Percentiles rank a stretch among this genome's conserved stretches.
Conservation (phyloP, 2,113 vertebrate species). For the Cryptotis parvus region DNA sequence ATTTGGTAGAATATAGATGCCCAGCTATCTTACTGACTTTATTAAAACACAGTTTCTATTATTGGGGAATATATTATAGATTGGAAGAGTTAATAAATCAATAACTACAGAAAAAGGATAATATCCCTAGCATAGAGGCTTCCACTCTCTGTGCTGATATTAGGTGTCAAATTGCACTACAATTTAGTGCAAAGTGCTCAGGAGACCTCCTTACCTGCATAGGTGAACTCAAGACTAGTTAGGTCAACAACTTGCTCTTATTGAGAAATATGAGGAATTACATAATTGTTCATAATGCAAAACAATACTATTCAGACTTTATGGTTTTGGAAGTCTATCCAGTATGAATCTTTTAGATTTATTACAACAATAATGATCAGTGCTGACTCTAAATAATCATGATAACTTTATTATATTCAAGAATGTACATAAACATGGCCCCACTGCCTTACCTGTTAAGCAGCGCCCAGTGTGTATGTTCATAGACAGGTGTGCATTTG, state of each 20-base stretch:
- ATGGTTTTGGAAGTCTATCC: neutral
- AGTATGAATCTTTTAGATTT: neutral
- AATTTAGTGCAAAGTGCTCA: constrained; percentile 66
- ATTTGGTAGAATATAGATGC: neutral
- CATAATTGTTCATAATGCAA: neutral
- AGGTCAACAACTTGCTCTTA: constrained; percentile 59
- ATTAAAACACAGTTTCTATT: neutral
- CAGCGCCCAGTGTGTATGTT: neutral
- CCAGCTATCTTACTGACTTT: neutral
- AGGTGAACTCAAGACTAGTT: constrained; percentile 58
- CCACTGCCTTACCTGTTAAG: neutral
- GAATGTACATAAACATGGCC: neutral
- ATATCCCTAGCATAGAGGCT: neutral
- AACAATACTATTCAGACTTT: neutral
- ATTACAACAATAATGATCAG: neutral
- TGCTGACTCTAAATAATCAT: neutral
- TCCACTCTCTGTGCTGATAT: constrained; percentile 52
- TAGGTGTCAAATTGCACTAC: constrained; percentile 12
- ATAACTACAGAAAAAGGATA: neutral
- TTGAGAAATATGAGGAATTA: neutral
- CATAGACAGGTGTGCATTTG: constrained; percentile 24
- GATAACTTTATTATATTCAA: neutral
- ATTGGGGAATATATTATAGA: neutral
- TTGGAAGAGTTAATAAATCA: neutral
- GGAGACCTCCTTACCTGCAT: constrained; percentile 16